Base-by-base conservation (phyloP, 2,888 invertebrate species). In the Oscheius sp. region DNA sequence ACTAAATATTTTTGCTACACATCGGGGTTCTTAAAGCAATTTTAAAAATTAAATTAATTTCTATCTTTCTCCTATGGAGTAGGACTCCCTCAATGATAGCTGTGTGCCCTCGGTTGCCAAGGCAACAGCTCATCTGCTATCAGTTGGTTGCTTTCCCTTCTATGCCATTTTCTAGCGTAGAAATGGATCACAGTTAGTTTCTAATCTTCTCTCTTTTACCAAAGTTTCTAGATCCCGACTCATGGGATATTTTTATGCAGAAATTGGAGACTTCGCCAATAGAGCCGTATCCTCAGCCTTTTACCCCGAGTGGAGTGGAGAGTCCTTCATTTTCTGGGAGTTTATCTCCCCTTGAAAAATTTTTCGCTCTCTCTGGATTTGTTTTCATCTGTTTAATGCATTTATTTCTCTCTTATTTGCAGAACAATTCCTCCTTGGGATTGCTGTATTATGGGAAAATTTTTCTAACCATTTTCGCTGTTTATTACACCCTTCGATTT, bases 181-280 rank as follows among this genome's bases (percentile, higher is more conserved):
- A n/a, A n/a, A n/a, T n/a, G n/a, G n/a, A n/a, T n/a, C n/a, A n/a
- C n/a, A n/a, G n/a, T n/a, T n/a, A n/a, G n/a, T n/a, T n/a, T n/a
- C n/a, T n/a, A n/a, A n/a, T n/a, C n/a, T n/a, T n/a, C n/a, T n/a
- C n/a, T n/a, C n/a, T n/a, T n/a, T n/a, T n/a, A n/a, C n/a, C n/a
- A n/a, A n/a, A n/a, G n/a, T n/a, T 52, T 27, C 52, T 17, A 52
- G 52, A 52, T 10, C 52, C 52, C 52, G 52, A 52, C 29, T 52
- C 52, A n/a, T 52, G 52, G 52, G 52, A 52, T 27, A 52, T 52
- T 52, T 52, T 52, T 29, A 52, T 52, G 52, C 27, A 52, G 3
- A 52, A 52, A 27, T 10, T 52, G 2, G 52, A 52, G 5, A 6
- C 27, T 2, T 5, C 10, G 3, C 25, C 52, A 27, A 15, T 52